Evolutionary conservation across 2,888 invertebrate genomes (phyloP).

Genomic region (Heliconius cydno): DNA sequence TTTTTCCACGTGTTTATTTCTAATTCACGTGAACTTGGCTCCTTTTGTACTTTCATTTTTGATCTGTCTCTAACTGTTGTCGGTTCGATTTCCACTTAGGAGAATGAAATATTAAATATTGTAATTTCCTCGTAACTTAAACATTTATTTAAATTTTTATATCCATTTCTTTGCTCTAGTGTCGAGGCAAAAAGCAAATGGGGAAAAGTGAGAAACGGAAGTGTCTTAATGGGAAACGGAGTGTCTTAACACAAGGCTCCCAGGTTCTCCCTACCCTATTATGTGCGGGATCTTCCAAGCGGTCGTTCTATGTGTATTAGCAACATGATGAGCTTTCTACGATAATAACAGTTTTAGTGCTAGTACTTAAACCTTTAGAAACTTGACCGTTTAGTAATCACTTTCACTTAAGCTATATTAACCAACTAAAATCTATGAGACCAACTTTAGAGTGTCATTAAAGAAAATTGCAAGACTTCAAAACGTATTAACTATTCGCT

Average conservation of each 20-base stretch:
- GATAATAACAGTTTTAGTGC: not conserved
- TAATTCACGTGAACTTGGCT: too few relatives aligned
- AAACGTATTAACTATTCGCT: not conserved
- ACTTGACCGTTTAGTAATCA: not conserved
- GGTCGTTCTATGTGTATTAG: not conserved
- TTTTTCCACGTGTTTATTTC: not conserved
- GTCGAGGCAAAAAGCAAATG: too few relatives aligned
- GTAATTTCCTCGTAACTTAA: too few relatives aligned
- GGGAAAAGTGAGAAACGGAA: too few relatives aligned
- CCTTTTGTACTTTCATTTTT: not conserved
- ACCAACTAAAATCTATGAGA: not conserved
- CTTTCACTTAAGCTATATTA: not conserved
- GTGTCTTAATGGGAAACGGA: too few relatives aligned
- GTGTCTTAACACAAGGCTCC: too few relatives aligned
- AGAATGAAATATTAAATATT: too few relatives aligned
- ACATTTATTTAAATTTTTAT: too few relatives aligned
- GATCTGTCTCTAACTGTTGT: not conserved
- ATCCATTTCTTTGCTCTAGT: too few relatives aligned
- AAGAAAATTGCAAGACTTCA: constrained; percentile 1
- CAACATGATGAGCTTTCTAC: not conserved
- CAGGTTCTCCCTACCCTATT: too few relatives aligned
- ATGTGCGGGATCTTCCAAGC: too few relatives aligned
- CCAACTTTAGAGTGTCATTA: not conserved
- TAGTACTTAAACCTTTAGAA: not conserved
- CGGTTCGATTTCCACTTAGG: too few relatives aligned